phyloP scores from a whole-genome alignment of 2,113 vertebrate species.

The Pholis gunnellus region DNA sequence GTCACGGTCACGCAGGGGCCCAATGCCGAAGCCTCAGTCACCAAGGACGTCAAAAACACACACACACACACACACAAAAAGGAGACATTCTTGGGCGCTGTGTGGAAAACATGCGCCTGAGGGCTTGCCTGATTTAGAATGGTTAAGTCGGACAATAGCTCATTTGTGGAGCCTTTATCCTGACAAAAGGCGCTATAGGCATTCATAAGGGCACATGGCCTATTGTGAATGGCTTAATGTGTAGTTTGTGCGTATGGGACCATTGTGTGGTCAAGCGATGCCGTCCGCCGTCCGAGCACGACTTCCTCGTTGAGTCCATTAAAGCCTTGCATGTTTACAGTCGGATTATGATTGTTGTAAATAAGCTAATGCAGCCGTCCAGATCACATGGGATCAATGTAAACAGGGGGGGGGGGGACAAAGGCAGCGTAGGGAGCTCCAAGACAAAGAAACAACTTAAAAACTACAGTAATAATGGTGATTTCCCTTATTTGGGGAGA shows the following conservation, averaged over 20 bases:
- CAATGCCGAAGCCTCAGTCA: slow-evolving; percentile 28
- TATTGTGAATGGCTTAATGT: slow-evolving; percentile 77
- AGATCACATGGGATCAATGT: slow-evolving; percentile 61
- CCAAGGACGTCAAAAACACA: slow-evolving; percentile 37
- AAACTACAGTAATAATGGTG: slow-evolving; percentile 3
- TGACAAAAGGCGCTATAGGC: slow-evolving; percentile 70
- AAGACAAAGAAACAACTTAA: slow-evolving; percentile 30
- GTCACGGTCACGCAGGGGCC: slow-evolving; percentile 45
- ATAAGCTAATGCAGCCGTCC: slow-evolving; percentile 70
- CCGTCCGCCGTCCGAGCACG: slow-evolving; percentile 23
- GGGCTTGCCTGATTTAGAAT: slow-evolving; percentile 71
- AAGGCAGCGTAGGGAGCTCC: neutral
- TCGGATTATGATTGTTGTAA: slow-evolving; percentile 75
- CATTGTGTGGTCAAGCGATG: slow-evolving; percentile 74
- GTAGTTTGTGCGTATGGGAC: slow-evolving; percentile 57
- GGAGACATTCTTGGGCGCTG: slow-evolving; percentile 65
- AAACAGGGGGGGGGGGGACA: slow-evolving; percentile 42
- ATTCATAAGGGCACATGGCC: slow-evolving; percentile 65
- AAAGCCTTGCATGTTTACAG: slow-evolving; percentile 76
- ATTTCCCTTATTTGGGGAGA: slow-evolving; percentile 43
- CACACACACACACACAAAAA: slow-evolving; percentile 26
- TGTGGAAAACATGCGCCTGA: slow-evolving; percentile 63
- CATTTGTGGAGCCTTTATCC: slow-evolving; percentile 77
- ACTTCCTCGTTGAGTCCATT: slow-evolving; percentile 72
- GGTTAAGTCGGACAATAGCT: slow-evolving; percentile 73